phyloP scores from a whole-genome alignment of 2,888 invertebrate genomes.

The Macrophya alboannulata region DNA sequence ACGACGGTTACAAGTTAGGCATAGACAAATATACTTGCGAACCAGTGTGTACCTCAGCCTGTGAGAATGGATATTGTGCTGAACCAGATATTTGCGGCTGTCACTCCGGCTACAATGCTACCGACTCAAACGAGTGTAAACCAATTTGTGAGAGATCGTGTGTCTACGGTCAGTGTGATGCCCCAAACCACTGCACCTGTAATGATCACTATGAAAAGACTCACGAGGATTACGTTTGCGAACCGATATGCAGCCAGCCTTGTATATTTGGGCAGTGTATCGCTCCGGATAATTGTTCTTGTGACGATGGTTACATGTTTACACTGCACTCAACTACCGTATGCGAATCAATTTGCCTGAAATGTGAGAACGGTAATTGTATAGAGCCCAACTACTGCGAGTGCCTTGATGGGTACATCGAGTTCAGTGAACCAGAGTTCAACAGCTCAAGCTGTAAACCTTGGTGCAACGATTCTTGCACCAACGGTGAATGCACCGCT shows the following conservation, averaged over 20 bases:
- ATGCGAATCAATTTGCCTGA: conserved; percentile 71
- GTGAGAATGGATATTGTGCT: conserved; percentile 76
- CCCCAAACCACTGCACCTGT: conserved; percentile 77
- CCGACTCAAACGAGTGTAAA: background rate
- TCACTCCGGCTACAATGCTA: conserved; percentile 57
- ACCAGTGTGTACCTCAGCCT: conserved; percentile 38
- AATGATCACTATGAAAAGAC: conserved; percentile 68
- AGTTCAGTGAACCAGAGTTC: background rate
- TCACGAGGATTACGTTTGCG: conserved; percentile 55
- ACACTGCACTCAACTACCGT: conserved; percentile 56
- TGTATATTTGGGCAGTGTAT: conserved; percentile 77
- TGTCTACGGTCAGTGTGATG: conserved; percentile 68
- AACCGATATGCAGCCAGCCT: conserved; percentile 67
- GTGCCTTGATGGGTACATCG: conserved; percentile 72
- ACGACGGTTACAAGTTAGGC: conserved; percentile 55
- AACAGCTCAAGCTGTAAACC: background rate
- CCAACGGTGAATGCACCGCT: conserved; percentile 78
- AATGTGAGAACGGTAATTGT: conserved; percentile 39
- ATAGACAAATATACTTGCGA: conserved; percentile 53
- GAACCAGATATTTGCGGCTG: conserved; percentile 78
- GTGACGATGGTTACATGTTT: conserved; percentile 66
- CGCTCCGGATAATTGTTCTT: conserved; percentile 71
- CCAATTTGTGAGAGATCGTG: conserved; percentile 70
- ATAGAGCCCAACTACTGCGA: conserved; percentile 20
- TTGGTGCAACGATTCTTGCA: background rate